These are phyloP conservation scores for Speoplatyrhinus poulsoni DNA, from an alignment of 2,113 vertebrate species.

Conservation along the genomic window DNA sequence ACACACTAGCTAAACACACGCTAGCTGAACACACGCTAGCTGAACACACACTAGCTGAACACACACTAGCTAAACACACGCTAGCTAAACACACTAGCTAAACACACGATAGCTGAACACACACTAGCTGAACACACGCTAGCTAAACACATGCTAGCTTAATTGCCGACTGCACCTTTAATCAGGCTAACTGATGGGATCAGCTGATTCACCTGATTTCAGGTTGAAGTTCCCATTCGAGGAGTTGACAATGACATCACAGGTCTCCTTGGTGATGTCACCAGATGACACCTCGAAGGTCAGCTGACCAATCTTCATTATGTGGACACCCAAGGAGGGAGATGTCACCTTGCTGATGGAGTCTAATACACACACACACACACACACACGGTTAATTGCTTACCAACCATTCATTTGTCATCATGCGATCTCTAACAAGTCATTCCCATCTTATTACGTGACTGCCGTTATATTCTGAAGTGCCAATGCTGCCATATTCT, in stretches of 20 bases:
- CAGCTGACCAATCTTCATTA: slow-evolving; percentile 80
- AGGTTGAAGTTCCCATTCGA: slow-evolving; percentile 74
- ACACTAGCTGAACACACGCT: no score
- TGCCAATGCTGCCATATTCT: no score
- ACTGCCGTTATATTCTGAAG: no score
- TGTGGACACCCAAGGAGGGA: slow-evolving; percentile 61
- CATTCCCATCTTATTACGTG: no score
- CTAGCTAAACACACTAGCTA: no score
- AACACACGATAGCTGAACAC: no score
- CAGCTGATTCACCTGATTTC: slow-evolving; percentile 76
- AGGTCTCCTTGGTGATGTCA: slow-evolving; percentile 84
- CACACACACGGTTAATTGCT: background rate
- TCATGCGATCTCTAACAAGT: no score
- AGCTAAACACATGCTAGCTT: no score
- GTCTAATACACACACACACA: slow-evolving; percentile 19
- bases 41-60: no score
- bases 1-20: no score
- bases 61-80: no score
- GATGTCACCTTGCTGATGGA: slow-evolving; percentile 45
- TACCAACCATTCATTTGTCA: background rate
- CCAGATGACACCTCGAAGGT: slow-evolving; percentile 78
- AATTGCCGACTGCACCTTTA: background rate
- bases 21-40: no score
- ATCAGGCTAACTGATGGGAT: background rate
- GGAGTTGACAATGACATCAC: slow-evolving; percentile 88